A percentile compares a stretch with the other conserved stretches of the same genome.
Conservation (phyloP, 1,140 invertebrate genomes). For the Drosophila obscura region DNA sequence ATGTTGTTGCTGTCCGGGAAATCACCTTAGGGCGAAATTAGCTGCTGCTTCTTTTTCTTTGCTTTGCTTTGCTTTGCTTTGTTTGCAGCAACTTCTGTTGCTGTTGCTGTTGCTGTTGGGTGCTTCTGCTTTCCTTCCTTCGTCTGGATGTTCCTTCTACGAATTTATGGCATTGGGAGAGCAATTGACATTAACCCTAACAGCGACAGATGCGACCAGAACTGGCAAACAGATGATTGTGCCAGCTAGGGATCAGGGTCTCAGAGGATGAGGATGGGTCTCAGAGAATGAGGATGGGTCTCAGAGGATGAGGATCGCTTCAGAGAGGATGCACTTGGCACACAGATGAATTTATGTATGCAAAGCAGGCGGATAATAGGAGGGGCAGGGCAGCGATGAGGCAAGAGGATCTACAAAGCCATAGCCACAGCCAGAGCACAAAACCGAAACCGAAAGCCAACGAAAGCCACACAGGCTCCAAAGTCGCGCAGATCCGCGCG, state of each 20-base stretch:
- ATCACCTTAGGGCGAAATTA: slow-evolving; percentile 47
- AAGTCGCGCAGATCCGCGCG: slow-evolving; percentile 20
- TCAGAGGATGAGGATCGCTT: slow-evolving; percentile 3
- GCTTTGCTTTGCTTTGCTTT: slow-evolving; percentile 1
- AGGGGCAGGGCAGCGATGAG: background rate
- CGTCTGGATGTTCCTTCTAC: slow-evolving; percentile 2
- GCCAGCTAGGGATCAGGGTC: slow-evolving; percentile 28
- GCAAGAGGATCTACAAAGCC: background rate
- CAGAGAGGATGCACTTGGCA: slow-evolving; percentile 47
- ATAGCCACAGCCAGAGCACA: background rate
- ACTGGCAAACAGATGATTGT: slow-evolving; percentile 34
- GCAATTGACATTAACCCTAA: slow-evolving; percentile 80
- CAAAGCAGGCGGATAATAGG: slow-evolving; percentile 49
- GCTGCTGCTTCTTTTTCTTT: background rate
- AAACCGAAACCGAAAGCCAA: slow-evolving; percentile 1
- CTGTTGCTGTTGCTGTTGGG: too few species aligned
- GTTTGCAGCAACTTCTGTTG: too few species aligned
- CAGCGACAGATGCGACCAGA: slow-evolving; percentile 64
- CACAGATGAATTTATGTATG: slow-evolving; percentile 80
- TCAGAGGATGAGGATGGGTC: slow-evolving; percentile 3
- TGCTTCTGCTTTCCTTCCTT: background rate
- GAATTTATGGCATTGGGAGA: slow-evolving; percentile 72
- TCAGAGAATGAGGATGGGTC: slow-evolving; percentile 7
- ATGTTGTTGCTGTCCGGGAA: slow-evolving; percentile 12
- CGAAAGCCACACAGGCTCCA: slow-evolving; percentile 52